A percentile compares a stretch with the other conserved stretches of the same genome.
phyloP scores from a whole-genome alignment of 2,797 vertebrate species.

The Fistularia commersonii region DNA sequence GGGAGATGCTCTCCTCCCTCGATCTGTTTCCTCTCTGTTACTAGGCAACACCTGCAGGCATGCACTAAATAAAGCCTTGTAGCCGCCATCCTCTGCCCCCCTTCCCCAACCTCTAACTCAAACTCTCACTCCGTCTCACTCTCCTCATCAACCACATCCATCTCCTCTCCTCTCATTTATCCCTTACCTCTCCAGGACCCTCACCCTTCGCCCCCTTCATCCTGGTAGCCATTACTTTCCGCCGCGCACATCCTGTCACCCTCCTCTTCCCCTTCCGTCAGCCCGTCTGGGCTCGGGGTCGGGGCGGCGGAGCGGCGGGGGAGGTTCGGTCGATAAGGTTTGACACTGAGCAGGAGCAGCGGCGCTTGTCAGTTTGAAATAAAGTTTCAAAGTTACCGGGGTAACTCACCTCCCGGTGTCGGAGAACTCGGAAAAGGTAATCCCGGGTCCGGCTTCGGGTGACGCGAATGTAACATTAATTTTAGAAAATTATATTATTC shows the following conservation, averaged over 20 bases:
- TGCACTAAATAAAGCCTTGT: slow-evolving; percentile 81
- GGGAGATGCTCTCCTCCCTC: slow-evolving; percentile 59
- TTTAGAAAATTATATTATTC: too few species aligned
- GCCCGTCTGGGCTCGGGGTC: too few species aligned
- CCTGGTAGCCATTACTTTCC: slow-evolving; percentile 17
- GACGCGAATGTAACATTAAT: too few species aligned
- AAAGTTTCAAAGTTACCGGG: not conserved
- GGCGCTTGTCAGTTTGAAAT: not conserved
- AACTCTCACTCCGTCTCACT: slow-evolving; percentile 38
- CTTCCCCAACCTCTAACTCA: slow-evolving; percentile 29
- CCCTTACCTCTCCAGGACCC: slow-evolving; percentile 25
- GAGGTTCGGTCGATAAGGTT: not conserved
- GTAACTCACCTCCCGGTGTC: slow-evolving; percentile 1
- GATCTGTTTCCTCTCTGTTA: slow-evolving; percentile 79
- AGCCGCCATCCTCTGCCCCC: slow-evolving; percentile 39
- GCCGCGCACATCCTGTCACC: slow-evolving; percentile 4
- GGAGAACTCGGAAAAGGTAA: not conserved
- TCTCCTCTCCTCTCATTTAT: slow-evolving; percentile 34
- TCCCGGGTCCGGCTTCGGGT: too few species aligned
- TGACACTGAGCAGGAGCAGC: slow-evolving; percentile 16
- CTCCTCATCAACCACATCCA: slow-evolving; percentile 46
- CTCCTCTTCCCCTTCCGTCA: slow-evolving; percentile 7
- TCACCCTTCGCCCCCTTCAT: slow-evolving; percentile 29
- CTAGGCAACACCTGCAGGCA: slow-evolving; percentile 85
- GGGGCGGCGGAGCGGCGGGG: too few species aligned